Conservation (phyloP, 2,888 invertebrate species). For the Pachliopta kotzebuea region DNA sequence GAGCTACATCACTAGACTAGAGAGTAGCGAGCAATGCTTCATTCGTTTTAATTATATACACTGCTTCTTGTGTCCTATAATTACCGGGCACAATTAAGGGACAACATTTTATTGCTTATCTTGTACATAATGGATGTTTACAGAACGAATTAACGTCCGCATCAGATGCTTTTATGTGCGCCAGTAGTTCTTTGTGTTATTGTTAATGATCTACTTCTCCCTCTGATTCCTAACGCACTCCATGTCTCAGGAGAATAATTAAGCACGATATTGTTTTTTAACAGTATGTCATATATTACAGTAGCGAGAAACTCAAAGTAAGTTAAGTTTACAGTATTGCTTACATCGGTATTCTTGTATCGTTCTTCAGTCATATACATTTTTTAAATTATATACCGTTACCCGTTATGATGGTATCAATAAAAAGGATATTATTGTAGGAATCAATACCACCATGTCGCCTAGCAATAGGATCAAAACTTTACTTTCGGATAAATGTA, state of each 20-base stretch:
- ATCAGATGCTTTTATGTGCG: constrained; percentile 18
- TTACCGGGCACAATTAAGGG: constrained; percentile 70
- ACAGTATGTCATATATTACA: no score
- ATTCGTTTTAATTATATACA: constrained; percentile 78
- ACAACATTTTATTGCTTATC: constrained; percentile 66
- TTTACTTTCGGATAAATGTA: no score
- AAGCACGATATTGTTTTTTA: no score
- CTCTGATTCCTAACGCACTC: not conserved
- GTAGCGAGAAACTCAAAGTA: no score
- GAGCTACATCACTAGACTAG: constrained; percentile 68
- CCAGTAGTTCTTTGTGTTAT: constrained; percentile 12
- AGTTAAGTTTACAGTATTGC: no score
- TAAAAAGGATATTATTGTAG: no score
- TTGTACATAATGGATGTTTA: constrained; percentile 53
- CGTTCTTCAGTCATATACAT: no score
- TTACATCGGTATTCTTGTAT: no score
- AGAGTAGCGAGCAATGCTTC: constrained; percentile 60
- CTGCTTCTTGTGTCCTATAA: constrained; percentile 63
- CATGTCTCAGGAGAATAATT: not conserved
- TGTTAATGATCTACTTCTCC: constrained; percentile 1
- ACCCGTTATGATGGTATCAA: no score
- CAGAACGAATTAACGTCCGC: constrained; percentile 44
- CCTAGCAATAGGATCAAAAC: no score
- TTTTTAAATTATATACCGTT: no score
- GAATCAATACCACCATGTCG: no score